phyloP scores from a whole-genome alignment of 2,888 invertebrate genomes.

The Sphaeridia pumilis region DNA sequence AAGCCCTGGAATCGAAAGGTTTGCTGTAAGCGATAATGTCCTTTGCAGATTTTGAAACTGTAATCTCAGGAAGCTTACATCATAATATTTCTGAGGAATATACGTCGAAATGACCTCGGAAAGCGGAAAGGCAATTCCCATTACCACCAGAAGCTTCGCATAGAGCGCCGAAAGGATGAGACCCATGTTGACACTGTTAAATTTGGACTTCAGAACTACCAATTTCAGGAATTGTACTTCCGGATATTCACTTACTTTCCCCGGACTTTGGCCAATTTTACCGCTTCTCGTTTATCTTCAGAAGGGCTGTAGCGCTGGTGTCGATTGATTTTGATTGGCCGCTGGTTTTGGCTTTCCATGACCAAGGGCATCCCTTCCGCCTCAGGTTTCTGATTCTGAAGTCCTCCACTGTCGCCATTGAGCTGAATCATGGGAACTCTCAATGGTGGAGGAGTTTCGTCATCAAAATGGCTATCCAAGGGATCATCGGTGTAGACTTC shows the following conservation, averaged over 20 bases:
- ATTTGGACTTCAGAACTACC: background rate
- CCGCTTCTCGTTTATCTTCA: too few relatives aligned
- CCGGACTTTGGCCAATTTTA: slow-evolving; percentile 8
- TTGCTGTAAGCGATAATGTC: background rate
- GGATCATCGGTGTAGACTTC: background rate
- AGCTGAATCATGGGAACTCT: too few relatives aligned
- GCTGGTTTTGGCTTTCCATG: too few relatives aligned
- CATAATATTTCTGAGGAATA: slow-evolving; percentile 86
- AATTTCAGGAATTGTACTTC: background rate
- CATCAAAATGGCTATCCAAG: too few relatives aligned
- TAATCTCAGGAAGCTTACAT: too few relatives aligned
- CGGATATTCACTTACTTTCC: slow-evolving; percentile 16
- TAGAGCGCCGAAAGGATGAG: slow-evolving; percentile 84
- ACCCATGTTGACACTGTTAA: slow-evolving; percentile 67
- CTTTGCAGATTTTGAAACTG: background rate
- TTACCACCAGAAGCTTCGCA: slow-evolving; percentile 82
- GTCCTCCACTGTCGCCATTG: too few relatives aligned
- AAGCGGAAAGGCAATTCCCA: slow-evolving; percentile 91
- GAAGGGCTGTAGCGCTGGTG: too few relatives aligned
- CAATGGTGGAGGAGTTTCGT: too few relatives aligned
- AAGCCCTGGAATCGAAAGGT: slow-evolving; percentile 53
- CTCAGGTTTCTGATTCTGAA: too few relatives aligned
- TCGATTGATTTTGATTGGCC: too few relatives aligned
- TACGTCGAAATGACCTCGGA: slow-evolving; percentile 90
- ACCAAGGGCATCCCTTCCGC: too few relatives aligned